A percentile compares a stretch with the other conserved stretches of the same genome.
Conservation (phyloP, 1,140 invertebrate species). For the Mamestra configurata region DNA sequence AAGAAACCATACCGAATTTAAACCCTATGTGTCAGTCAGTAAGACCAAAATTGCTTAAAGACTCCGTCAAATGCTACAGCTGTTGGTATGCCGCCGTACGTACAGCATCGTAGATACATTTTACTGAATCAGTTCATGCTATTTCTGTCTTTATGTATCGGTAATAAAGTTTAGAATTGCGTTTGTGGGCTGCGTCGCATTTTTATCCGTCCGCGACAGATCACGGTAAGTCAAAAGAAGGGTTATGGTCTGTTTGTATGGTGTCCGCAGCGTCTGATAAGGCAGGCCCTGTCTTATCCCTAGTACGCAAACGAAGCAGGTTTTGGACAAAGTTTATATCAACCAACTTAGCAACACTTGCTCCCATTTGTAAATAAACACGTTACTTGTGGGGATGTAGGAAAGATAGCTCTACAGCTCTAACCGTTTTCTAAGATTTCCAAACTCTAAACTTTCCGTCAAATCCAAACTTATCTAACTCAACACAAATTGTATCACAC, state of each 20-base stretch:
- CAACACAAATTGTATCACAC: neutral
- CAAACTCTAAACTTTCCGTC: neutral
- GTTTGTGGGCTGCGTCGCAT: neutral
- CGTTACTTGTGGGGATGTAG: neutral
- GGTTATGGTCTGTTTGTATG: slow-evolving; percentile 48
- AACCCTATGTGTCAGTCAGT: neutral
- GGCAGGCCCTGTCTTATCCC: neutral
- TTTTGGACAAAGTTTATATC: neutral
- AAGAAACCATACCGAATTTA: neutral
- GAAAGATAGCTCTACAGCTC: neutral
- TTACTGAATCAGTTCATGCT: slow-evolving; percentile 1
- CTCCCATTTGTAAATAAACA: neutral
- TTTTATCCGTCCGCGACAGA: slow-evolving; percentile 31
- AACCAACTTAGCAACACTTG: neutral
- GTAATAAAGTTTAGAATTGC: slow-evolving; percentile 35
- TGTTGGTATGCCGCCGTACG: slow-evolving; percentile 37
- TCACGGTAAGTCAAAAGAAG: slow-evolving; percentile 41
- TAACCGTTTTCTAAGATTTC: neutral
- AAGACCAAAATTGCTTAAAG: slow-evolving; percentile 24
- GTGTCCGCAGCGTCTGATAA: slow-evolving; percentile 34
- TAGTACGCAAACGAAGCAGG: slow-evolving; percentile 6
- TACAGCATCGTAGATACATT: slow-evolving; percentile 45
- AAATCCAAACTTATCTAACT: neutral
- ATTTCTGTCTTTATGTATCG: slow-evolving; percentile 11
- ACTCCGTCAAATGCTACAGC: slow-evolving; percentile 29